Evolutionary conservation across 2,113 vertebrate species (phyloP).

Genomic region (Xerus inauris): DNA sequence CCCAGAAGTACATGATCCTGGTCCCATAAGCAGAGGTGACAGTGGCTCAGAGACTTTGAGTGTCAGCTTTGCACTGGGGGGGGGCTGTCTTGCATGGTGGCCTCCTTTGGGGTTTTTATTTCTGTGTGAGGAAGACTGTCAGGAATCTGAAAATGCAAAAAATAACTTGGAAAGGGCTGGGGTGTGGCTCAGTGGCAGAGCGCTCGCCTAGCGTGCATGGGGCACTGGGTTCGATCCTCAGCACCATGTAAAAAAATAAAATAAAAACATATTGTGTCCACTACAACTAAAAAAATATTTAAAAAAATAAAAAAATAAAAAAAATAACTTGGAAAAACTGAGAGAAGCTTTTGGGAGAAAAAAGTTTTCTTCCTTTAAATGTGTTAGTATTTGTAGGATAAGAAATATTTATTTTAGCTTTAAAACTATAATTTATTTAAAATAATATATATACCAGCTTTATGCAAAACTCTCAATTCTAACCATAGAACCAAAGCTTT

Average conservation of each 20-base stretch:
- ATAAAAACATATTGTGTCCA: too few species aligned
- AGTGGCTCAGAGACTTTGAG: neutral
- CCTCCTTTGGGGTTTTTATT: neutral
- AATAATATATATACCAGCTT: neutral
- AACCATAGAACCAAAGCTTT: neutral
- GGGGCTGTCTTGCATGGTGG: neutral
- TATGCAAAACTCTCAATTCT: neutral
- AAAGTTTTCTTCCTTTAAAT: conserved; percentile 18
- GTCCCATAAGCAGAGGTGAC: neutral
- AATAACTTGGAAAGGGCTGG: too few species aligned
- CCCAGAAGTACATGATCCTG: neutral
- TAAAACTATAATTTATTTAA: conserved; percentile 10
- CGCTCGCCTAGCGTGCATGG: too few species aligned
- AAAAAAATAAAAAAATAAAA: too few species aligned
- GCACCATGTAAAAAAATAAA: too few species aligned
- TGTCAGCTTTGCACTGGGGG: neutral
- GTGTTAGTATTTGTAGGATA: neutral
- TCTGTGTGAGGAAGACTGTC: neutral
- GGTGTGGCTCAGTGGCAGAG: too few species aligned
- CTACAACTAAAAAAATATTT: too few species aligned
- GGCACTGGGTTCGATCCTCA: too few species aligned
- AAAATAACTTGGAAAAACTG: neutral
- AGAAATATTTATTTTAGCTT: neutral
- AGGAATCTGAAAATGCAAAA: neutral
- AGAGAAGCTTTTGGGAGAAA: neutral